These are phyloP conservation scores for Oligia fasciuncula DNA, from an alignment of 2,888 invertebrate genomes.

Conservation along the genomic window DNA sequence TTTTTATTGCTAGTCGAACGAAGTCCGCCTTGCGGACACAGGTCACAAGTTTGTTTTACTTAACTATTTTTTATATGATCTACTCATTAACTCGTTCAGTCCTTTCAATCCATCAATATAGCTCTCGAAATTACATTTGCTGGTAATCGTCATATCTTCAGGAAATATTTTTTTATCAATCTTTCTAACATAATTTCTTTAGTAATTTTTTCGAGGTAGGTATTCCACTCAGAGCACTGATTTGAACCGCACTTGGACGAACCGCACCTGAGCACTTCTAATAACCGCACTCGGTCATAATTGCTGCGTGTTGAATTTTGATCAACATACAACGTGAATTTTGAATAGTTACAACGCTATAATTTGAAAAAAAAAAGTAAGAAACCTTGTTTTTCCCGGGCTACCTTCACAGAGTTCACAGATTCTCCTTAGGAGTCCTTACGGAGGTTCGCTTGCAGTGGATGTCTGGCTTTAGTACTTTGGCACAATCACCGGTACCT, in stretches of 20 bases:
- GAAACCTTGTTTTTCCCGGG: background rate
- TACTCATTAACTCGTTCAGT: background rate
- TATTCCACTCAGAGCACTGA: too few relatives aligned
- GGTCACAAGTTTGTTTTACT: background rate
- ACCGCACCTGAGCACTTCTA: too few relatives aligned
- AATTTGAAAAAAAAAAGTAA: background rate
- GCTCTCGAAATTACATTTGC: background rate
- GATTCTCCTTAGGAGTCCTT: background rate
- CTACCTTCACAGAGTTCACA: background rate
- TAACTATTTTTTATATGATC: too few relatives aligned
- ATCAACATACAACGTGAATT: too few relatives aligned
- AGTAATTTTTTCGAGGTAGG: too few relatives aligned
- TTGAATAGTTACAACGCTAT: background rate
- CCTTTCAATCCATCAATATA: background rate
- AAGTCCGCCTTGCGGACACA: too few relatives aligned
- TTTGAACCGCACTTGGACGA: too few relatives aligned
- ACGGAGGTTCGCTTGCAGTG: background rate
- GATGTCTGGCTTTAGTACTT: background rate
- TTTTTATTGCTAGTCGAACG: background rate
- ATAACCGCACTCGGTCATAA: too few relatives aligned
- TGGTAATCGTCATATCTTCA: background rate
- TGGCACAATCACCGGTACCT: conserved; percentile 32
- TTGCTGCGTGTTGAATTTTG: background rate
- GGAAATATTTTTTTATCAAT: background rate
- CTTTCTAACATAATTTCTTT: background rate